Evolutionary conservation across 2,113 vertebrate genomes (phyloP), one percentile per base, ranked within the genome.

Genomic region (Polyodon spathula): DNA sequence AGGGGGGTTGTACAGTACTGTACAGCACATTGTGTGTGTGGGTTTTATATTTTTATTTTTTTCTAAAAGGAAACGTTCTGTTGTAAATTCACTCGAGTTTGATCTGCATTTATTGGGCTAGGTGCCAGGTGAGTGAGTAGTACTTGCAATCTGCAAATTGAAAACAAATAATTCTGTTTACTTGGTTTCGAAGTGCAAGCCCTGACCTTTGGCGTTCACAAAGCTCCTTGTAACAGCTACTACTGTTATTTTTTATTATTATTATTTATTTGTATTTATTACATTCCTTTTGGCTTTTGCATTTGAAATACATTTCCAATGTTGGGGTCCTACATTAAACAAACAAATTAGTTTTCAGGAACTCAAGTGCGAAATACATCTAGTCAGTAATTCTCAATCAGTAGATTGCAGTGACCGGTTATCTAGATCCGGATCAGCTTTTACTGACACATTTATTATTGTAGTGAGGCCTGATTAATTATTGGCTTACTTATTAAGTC

Each of bases 161-260:
- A 60, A 70, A 58, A 10, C 60, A 71, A 63, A 58, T 40, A 53
- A 38, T n/a, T 54, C 44, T n/a, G 27, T 72, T 67, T 46, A 65
- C 50, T 59, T 65, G 60, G 64, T 68, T 72, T 62, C 57, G 62
- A 54, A 73, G 44, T 70, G 72, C 70, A 71, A 77, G 76, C 78
- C 76, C 65, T 78, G 77, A 84, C 78, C 80, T 84, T 57, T 76
- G 68, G 39, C 62, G 68, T 73, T 74, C 63, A 59, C 56, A 54
- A 56, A 59, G 27, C 55, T 63, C 16, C 58, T 51, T 52, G 42
- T 17, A 56, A 55, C 27, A 62, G 41, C 58, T 44, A 38, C 11
- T 40, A 61, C 43, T 50, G 37, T 55, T 59, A 53, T 57, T 14
- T n/a, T n/a, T n/a, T n/a, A n/a, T n/a, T n/a, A n/a, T n/a, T n/a